Evolutionary conservation across 2,797 vertebrate genomes (phyloP).

Genomic region (Odontamblyopus rebecca): DNA sequence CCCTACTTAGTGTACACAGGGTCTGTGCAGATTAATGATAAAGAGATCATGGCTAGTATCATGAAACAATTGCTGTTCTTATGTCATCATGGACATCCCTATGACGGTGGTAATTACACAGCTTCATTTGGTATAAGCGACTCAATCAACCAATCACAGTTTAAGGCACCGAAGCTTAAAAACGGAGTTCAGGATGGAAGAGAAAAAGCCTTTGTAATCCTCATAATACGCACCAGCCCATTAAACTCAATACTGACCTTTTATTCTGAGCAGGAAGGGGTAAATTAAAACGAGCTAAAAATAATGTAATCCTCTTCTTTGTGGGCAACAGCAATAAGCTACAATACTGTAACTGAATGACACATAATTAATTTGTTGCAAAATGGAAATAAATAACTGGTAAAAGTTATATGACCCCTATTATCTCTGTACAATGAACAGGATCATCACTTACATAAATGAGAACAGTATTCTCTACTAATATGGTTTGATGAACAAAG

Average conservation of each 20-base stretch:
- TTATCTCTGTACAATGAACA: too few species aligned
- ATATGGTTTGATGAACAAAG: too few species aligned
- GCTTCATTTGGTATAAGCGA: conserved; percentile 31
- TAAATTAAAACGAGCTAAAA: conserved; percentile 70
- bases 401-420: too few species aligned
- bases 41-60: conserved; percentile 8
- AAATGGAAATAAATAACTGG: neutral
- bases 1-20: neutral
- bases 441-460: too few species aligned
- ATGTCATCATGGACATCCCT: conserved; percentile 9
- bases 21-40: neutral
- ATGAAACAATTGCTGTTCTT: conserved; percentile 34
- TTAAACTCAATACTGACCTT: conserved; percentile 71
- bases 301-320: conserved; percentile 65
- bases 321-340: conserved; percentile 43
- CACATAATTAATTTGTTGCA: conserved; percentile 27
- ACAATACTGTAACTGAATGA: conserved; percentile 46
- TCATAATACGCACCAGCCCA: conserved; percentile 73
- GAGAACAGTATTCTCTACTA: too few species aligned
- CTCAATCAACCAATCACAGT: conserved; percentile 50
- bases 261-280: conserved; percentile 63
- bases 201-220: conserved; percentile 75
- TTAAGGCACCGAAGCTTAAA: conserved; percentile 64
- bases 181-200: conserved; percentile 61
- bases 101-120: conserved; percentile 48